Evolutionary conservation across 2,888 invertebrate species (phyloP), one percentile per base, ranked within the genome.

Genomic region (Brachyptera risi): DNA sequence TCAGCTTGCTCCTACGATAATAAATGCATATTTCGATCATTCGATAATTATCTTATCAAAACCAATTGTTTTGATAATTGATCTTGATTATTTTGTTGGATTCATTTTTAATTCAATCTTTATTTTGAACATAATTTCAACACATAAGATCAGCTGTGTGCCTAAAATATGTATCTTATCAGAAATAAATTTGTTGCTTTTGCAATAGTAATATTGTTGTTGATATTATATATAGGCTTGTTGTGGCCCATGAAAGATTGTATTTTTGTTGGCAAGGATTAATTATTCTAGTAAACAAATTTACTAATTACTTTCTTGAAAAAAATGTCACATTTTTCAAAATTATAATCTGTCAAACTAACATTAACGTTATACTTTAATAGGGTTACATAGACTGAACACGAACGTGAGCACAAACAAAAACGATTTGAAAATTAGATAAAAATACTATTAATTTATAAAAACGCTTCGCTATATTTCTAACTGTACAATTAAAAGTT

Each of bases 241-340:
- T 42, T 42, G n/a, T 19, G 21, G 42, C 17, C n/a, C 17, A 17
- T 42, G 21, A 42, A 42, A 42, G 21, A 15, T 42, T 42, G 17
- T 42, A 21, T 42, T 42, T 42, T 42, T 42, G 15, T 42, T 17
- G 42, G 42, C 21, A 5, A 42, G 9, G 42, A 42, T 42, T 42
- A 42, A 42, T 42, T 42, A 42, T 42, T 7, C 42, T 19, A 21
- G 47, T 47, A 47, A 23, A 47, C 47, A 47, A 24, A 23, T 23
- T 47, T 23, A 47, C 47, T 47, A 47, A 47, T 47, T 47, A 47
- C 47, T 47, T 47, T 23, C 47, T 21, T 24, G 47, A 47, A 47
- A 47, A n/a, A 21, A 47, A 13, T 47, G 47, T 47, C 47, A 47
- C 47, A 47, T 24, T 24, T 24, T 19, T 24, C 7, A 47, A 4